A percentile compares a stretch with the other conserved stretches of the same genome.
Evolutionary conservation across 1,140 invertebrate species (phyloP).

Genomic region (Leptopilina clavipes): DNA sequence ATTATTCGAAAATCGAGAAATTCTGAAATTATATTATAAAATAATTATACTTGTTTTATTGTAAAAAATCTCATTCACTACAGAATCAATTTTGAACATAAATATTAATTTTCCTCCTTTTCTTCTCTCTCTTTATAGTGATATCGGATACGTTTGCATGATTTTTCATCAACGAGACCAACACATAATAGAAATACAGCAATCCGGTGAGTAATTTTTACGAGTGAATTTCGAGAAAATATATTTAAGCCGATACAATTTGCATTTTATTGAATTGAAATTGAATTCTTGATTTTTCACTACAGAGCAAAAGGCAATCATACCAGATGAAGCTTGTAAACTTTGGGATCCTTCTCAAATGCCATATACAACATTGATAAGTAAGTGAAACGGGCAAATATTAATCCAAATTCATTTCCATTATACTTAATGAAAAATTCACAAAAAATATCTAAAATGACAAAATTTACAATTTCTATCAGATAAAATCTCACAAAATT

Average conservation of each 20-base stretch:
- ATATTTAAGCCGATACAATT: slow-evolving; percentile 37
- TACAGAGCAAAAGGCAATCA: slow-evolving; percentile 67
- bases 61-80: no score
- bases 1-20: no score
- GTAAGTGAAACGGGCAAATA: slow-evolving; percentile 81
- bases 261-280: slow-evolving; percentile 21
- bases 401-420: slow-evolving; percentile 35
- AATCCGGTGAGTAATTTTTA: slow-evolving; percentile 68
- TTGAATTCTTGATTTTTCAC: slow-evolving; percentile 39
- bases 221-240: slow-evolving; percentile 38
- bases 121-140: slow-evolving; percentile 70
- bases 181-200: slow-evolving; percentile 78
- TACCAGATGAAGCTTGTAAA: slow-evolving; percentile 79
- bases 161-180: slow-evolving; percentile 76
- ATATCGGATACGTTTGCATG: slow-evolving; percentile 79
- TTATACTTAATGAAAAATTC: no score
- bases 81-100: no score
- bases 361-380: slow-evolving; percentile 88
- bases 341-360: slow-evolving; percentile 77
- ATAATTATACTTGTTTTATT: no score
- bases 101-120: no score
- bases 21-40: no score
- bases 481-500: no score
- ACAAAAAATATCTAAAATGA: no score
- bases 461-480: no score